phyloP scores from a whole-genome alignment of 2,113 vertebrate genomes.

The Hippocampus mohnikei region DNA sequence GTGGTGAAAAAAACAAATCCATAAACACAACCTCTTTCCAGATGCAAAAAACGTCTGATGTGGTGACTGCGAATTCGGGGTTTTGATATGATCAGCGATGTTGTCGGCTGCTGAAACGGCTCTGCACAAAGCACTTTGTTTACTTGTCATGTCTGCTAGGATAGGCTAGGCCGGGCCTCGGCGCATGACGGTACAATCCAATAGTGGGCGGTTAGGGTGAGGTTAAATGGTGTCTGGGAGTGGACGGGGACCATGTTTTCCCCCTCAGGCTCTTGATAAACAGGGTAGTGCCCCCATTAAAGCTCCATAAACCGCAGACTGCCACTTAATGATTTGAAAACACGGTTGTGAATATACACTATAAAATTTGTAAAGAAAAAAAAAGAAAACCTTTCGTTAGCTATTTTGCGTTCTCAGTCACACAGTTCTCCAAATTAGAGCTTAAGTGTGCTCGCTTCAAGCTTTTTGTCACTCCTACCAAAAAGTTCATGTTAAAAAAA shows the following conservation, averaged over 20 bases:
- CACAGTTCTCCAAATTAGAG: too few species aligned
- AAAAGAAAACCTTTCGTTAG: too few species aligned
- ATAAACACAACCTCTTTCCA: constrained; percentile 4
- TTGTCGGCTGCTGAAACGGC: not conserved
- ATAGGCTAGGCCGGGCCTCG: constrained; percentile 13
- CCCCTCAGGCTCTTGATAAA: constrained; percentile 32
- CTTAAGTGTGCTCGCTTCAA: too few species aligned
- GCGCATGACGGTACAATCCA: constrained; percentile 32
- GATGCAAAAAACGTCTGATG: not conserved
- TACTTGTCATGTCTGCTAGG: constrained; percentile 13
- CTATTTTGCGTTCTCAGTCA: too few species aligned
- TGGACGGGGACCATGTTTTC: constrained; percentile 17
- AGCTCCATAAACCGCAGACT: constrained; percentile 43
- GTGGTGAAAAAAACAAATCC: constrained; percentile 12
- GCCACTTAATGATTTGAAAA: constrained; percentile 37
- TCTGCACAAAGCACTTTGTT: constrained; percentile 17
- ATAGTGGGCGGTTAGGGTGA: constrained; percentile 30
- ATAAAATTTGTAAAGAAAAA: too few species aligned
- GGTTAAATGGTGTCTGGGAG: constrained; percentile 47
- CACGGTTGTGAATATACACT: not conserved
- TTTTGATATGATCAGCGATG: not conserved
- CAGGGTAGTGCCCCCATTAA: constrained; percentile 47
- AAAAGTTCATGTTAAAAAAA: too few species aligned
- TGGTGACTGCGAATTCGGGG: not conserved
- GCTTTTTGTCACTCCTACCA: too few species aligned